Percentiles rank a stretch among this genome's conserved stretches.
Evolutionary conservation across 2,113 vertebrate species (phyloP).

Genomic region (Corythornis madagascariensis): DNA sequence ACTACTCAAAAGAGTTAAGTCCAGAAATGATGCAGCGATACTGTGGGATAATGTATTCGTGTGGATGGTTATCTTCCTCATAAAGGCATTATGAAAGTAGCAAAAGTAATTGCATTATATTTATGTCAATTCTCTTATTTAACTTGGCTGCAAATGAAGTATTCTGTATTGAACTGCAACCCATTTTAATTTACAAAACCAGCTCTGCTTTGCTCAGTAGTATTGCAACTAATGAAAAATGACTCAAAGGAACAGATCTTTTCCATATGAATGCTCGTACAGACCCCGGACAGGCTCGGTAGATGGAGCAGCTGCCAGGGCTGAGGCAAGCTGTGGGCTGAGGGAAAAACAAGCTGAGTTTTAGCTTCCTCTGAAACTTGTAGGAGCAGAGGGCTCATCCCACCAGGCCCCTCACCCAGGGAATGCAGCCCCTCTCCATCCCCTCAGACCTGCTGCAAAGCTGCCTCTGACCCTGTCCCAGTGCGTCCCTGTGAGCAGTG

Average conservation of each 20-base stretch:
- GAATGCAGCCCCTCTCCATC: background rate
- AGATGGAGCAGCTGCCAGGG: background rate
- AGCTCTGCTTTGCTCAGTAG: conserved; percentile 44
- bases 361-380: background rate
- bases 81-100: conserved; percentile 54
- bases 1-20: conserved; percentile 53
- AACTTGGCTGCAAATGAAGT: conserved; percentile 66
- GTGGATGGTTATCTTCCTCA: conserved; percentile 62
- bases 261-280: conserved; percentile 42
- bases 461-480: background rate
- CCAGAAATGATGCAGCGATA: conserved; percentile 36
- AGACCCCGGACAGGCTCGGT: background rate
- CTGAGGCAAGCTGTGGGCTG: background rate
- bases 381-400: background rate
- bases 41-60: conserved; percentile 42
- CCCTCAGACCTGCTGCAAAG: background rate
- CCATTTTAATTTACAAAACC: conserved; percentile 66
- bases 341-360: background rate
- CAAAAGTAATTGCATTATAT: conserved; percentile 66
- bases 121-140: conserved; percentile 72
- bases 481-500: background rate
- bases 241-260: conserved; percentile 56
- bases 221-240: conserved; percentile 62
- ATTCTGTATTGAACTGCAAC: conserved; percentile 67
- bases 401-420: background rate